Base-by-base conservation (phyloP, 2,797 vertebrate species). In the Acropternis orthonyx region DNA sequence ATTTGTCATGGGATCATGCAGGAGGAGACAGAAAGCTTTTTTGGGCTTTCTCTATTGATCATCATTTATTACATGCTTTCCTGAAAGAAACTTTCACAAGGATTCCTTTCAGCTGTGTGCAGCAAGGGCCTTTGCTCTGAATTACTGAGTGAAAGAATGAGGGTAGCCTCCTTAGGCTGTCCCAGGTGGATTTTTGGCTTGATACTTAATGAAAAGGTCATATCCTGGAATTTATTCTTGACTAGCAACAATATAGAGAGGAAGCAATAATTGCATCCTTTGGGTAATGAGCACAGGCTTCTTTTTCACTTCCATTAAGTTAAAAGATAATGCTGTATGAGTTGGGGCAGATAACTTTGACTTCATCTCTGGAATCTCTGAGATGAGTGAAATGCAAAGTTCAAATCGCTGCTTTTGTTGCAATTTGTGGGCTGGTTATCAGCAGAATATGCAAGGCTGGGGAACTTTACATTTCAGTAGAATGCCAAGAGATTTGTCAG, bases 211-310 rank as follows among this genome's bases (percentile, higher is more conserved):
- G 94, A 92, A 85, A 89, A 95, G 79, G 52, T 84, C 62, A 79
- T 77, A 94, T 86, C 72, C 59, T 88, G 80, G 62, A 82, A 94
- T 88, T 96, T 84, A 75, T 79, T 74, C 77, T 88, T 88, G 52
- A 63, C 63, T 85, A 82, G 48, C 24, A 95, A 74, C 46, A 65
- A 22, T 87, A 74, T 19, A 61, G 71, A 88, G 74, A 84, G 82
- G 85, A 93, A 93, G 80, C 65, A 92, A 93, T 92, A 94, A 92
- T 77, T 89, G 27, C 77, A 87, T 90, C 88, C 80, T 95, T 71
- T 65, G 77, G 66, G 74, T 82, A 91, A 82, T 39, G 88, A 89
- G 44, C 61, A 62, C n/a, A 63, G 71, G 63, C 67, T 82, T 88
- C 77, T 93, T 82, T 80, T 93, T 77, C 52, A 36, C 66, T 92